A percentile compares a stretch with the other conserved stretches of the same genome.
Evolutionary conservation across 1,140 invertebrate species (phyloP).

Genomic region (Seison nebaliae): DNA sequence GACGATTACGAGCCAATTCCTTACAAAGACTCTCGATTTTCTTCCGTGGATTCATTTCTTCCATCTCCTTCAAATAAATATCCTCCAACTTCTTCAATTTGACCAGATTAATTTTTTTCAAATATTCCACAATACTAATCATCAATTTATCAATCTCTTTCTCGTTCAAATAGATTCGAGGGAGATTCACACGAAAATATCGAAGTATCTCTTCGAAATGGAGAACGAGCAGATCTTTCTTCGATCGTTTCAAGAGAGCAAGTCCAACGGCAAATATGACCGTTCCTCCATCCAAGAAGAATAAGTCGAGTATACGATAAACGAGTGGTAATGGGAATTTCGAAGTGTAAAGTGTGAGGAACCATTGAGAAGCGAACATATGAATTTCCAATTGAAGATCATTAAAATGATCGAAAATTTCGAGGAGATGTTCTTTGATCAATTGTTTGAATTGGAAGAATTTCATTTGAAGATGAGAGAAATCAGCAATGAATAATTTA

Average conservation of each 20-base stretch:
- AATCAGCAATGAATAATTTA: constrained; percentile 78
- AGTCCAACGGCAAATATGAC: constrained; percentile 82
- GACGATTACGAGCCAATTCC: too few species aligned
- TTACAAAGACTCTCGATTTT: too few species aligned
- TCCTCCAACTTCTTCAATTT: constrained; percentile 80
- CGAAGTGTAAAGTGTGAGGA: constrained; percentile 86
- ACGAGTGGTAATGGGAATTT: constrained; percentile 88
- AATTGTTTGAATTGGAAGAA: constrained; percentile 83
- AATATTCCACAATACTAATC: constrained; percentile 18
- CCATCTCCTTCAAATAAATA: constrained; percentile 39
- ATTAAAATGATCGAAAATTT: constrained; percentile 62
- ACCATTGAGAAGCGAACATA: constrained; percentile 99
- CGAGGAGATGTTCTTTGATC: constrained; percentile 68
- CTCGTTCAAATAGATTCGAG: constrained; percentile 74
- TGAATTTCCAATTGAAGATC: constrained; percentile 75
- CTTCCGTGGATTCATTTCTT: too few species aligned
- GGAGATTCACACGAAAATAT: constrained; percentile 70
- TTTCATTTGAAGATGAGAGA: constrained; percentile 71
- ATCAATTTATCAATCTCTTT: constrained; percentile 60
- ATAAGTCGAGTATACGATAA: constrained; percentile 83
- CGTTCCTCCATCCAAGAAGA: constrained; percentile 33
- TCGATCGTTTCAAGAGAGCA: constrained; percentile 61
- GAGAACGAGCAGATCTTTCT: constrained; percentile 64
- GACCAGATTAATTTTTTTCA: constrained; percentile 34
- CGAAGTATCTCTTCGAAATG: constrained; percentile 84